Evolutionary conservation across 2,888 invertebrate genomes (phyloP).

Genomic region (Rhodophaea formosa): DNA sequence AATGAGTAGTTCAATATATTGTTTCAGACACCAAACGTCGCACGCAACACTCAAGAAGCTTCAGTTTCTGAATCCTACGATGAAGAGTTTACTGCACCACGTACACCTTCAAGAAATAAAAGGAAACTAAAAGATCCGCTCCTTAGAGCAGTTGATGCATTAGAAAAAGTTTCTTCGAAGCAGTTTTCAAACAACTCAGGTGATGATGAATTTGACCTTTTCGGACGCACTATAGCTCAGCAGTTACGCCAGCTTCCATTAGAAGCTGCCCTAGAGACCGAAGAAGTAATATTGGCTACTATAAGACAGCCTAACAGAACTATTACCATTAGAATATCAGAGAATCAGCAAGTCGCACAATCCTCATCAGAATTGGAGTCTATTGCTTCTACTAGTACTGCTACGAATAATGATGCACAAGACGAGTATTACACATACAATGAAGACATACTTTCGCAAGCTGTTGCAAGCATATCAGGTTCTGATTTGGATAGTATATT

Average conservation of each 20-base stretch:
- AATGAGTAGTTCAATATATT: background rate
- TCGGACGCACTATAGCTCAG: background rate
- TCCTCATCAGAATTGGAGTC: background rate
- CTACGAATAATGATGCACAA: background rate
- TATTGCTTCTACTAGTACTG: background rate
- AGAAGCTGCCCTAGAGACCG: background rate
- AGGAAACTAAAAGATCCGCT: too few species aligned
- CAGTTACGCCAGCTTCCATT: constrained; percentile 4
- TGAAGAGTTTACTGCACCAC: too few species aligned
- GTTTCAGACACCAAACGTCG: too few species aligned
- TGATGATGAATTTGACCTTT: constrained; percentile 8
- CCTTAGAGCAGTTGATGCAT: too few species aligned
- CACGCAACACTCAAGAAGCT: too few species aligned
- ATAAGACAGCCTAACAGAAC: background rate
- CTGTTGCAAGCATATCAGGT: constrained; percentile 3
- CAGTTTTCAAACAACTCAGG: constrained; percentile 4
- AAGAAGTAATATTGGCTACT: background rate
- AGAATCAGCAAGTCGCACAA: background rate
- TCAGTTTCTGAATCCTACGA: too few species aligned
- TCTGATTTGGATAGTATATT: background rate
- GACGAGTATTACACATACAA: background rate
- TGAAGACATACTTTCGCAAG: constrained; percentile 2
- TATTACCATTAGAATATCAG: background rate
- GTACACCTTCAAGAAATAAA: too few species aligned
- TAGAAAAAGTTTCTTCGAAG: too few species aligned